Conservation (phyloP, 2,113 vertebrate species). For the Saguinus imperator region DNA sequence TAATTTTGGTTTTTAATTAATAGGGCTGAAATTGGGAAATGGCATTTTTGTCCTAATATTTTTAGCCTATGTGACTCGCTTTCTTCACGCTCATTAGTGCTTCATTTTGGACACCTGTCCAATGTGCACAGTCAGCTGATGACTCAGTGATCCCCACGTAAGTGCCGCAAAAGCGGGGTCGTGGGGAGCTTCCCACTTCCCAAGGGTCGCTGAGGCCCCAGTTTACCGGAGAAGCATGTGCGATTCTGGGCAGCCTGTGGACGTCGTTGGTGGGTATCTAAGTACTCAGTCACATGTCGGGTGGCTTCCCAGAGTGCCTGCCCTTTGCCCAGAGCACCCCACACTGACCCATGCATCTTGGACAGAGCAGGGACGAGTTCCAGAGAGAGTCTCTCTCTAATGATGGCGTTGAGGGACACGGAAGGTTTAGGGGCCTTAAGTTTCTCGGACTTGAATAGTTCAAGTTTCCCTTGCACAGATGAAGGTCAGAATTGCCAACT, state of each 20-base stretch:
- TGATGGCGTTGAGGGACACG: fast-evolving
- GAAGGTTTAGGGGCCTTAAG: not conserved
- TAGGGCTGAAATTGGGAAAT: not conserved
- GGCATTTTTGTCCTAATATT: not conserved
- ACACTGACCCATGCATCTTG: fast-evolving
- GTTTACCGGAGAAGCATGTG: fast-evolving
- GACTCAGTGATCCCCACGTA: not conserved
- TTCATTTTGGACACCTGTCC: not conserved
- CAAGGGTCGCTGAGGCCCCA: not conserved
- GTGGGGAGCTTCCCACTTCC: not conserved
- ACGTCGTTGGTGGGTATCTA: fast-evolving
- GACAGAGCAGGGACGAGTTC: too few species aligned
- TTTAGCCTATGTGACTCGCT: not conserved
- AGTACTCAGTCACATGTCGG: fast-evolving
- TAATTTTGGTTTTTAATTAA: constrained; percentile 45
- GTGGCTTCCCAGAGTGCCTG: fast-evolving
- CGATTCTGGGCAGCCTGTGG: not conserved
- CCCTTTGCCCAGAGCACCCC: fast-evolving
- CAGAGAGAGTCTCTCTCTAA: too few species aligned
- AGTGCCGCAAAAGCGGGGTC: fast-evolving
- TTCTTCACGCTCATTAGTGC: not conserved
- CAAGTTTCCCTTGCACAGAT: not conserved
- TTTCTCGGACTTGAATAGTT: fast-evolving
- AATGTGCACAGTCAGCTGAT: not conserved
- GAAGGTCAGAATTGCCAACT: fast-evolving